These are phyloP conservation scores for Limnephilus auricula DNA, from an alignment of 2,888 invertebrate genomes.

Conservation along the genomic window DNA sequence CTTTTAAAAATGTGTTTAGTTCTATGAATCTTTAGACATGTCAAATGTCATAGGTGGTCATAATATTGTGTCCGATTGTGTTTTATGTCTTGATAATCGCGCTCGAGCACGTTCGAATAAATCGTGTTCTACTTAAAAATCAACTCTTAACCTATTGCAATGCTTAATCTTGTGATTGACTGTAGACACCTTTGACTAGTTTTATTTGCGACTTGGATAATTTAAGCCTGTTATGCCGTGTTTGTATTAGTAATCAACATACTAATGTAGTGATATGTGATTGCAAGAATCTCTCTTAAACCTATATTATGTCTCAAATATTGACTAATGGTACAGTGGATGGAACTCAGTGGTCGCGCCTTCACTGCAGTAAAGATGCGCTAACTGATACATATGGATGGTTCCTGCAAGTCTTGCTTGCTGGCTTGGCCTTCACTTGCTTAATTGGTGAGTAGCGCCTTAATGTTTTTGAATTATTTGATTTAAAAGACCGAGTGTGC, in stretches of 20 bases:
- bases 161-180: neutral
- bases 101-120: neutral
- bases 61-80: constrained; percentile 14
- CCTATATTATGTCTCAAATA: constrained; percentile 48
- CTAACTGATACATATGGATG: constrained; percentile 86
- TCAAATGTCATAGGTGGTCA: constrained; percentile 35
- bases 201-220: neutral
- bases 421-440: constrained; percentile 84
- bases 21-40: constrained; percentile 17
- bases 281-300: constrained; percentile 24
- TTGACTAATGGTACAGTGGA: constrained; percentile 54
- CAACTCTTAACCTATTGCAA: neutral
- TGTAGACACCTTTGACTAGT: neutral
- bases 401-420: constrained; percentile 84
- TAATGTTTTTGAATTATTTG: neutral
- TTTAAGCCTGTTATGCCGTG: constrained; percentile 2
- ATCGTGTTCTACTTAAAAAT: neutral
- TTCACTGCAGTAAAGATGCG: constrained; percentile 84
- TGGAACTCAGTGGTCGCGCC: constrained; percentile 72
- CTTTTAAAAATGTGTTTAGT: neutral
- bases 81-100: neutral
- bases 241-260: neutral
- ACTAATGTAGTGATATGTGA: constrained; percentile 25
- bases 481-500: constrained; percentile 9
- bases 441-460: constrained; percentile 79